These are phyloP conservation scores for Decapterus maruadsi DNA, from an alignment of 2,797 vertebrate species.

Conservation along the genomic window DNA sequence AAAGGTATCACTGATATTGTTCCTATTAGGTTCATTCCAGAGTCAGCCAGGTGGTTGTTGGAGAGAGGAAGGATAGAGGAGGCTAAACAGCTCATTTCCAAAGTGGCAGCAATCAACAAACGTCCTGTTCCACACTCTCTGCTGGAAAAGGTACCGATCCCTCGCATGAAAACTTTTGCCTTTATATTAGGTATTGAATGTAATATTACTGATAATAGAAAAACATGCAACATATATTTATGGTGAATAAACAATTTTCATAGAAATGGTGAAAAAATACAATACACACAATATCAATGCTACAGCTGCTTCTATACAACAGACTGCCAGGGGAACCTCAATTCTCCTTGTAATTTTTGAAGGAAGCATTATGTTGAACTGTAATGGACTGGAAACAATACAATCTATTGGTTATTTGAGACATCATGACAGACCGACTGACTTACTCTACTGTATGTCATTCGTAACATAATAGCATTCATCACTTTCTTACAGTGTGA, in stretches of 20 bases:
- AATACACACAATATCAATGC: neutral
- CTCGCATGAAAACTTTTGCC: neutral
- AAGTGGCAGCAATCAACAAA: constrained; percentile 86
- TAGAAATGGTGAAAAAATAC: too few species aligned
- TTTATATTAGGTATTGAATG: neutral
- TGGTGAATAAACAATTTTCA: too few species aligned
- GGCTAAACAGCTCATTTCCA: constrained; percentile 85
- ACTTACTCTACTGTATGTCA: neutral
- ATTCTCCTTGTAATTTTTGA: too few species aligned
- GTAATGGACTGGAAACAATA: too few species aligned
- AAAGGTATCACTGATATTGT: neutral
- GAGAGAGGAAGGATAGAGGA: constrained; percentile 78
- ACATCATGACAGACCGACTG: too few species aligned
- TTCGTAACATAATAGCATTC: neutral
- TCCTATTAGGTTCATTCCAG: constrained; percentile 86
- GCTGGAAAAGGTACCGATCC: constrained; percentile 81
- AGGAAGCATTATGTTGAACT: too few species aligned
- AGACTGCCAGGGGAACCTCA: too few species aligned
- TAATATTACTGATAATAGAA: neutral
- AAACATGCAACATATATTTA: neutral
- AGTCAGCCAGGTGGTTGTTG: constrained; percentile 90
- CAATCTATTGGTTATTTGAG: too few species aligned
- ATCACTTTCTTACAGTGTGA: neutral
- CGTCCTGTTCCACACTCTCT: constrained; percentile 75
- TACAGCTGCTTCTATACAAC: neutral